Percentiles rank a stretch among this genome's conserved stretches.
These are phyloP conservation scores for Caranx melampygus DNA, from an alignment of 2,113 vertebrate species.

Conservation along the genomic window DNA sequence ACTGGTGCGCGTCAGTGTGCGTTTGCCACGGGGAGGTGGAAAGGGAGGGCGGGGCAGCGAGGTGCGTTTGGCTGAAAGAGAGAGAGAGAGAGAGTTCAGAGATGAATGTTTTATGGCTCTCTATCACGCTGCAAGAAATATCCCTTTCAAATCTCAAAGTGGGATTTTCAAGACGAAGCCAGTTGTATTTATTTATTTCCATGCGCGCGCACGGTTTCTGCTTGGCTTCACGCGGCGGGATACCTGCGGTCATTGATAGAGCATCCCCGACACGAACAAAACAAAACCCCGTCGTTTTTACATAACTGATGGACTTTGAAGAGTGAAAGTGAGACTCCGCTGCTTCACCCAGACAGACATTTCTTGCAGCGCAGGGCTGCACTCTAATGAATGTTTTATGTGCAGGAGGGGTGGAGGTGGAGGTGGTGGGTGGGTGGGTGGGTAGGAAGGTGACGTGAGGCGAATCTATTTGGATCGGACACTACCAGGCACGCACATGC, in stretches of 20 bases:
- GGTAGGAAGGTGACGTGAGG: conserved; percentile 88
- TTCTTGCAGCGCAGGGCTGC: conserved; percentile 75
- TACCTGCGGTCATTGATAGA: conserved; percentile 29
- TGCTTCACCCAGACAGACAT: conserved; percentile 55
- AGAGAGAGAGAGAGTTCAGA: conserved; percentile 54
- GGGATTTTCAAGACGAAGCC: not conserved
- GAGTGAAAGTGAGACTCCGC: conserved; percentile 33
- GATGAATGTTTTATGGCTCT: conserved; percentile 83
- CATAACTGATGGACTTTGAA: conserved; percentile 18
- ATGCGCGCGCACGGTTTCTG: not conserved
- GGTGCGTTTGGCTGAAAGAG: conserved; percentile 53
- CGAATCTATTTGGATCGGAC: conserved; percentile 89
- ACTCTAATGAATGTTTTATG: conserved; percentile 93
- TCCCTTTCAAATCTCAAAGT: conserved; percentile 30
- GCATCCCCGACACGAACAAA: not conserved
- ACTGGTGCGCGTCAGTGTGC: conserved; percentile 69
- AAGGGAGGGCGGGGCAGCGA: conserved; percentile 69
- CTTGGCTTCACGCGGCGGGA: not conserved
- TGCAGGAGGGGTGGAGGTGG: conserved; percentile 88
- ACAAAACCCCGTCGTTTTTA: not conserved
- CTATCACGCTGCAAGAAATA: conserved; percentile 74
- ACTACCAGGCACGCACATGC: conserved; percentile 73
- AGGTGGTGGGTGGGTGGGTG: conserved; percentile 69
- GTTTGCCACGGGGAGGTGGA: conserved; percentile 59
- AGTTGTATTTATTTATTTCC: not conserved